Conservation (phyloP, 2,113 vertebrate genomes). For the Chlorodrepanis virens region DNA sequence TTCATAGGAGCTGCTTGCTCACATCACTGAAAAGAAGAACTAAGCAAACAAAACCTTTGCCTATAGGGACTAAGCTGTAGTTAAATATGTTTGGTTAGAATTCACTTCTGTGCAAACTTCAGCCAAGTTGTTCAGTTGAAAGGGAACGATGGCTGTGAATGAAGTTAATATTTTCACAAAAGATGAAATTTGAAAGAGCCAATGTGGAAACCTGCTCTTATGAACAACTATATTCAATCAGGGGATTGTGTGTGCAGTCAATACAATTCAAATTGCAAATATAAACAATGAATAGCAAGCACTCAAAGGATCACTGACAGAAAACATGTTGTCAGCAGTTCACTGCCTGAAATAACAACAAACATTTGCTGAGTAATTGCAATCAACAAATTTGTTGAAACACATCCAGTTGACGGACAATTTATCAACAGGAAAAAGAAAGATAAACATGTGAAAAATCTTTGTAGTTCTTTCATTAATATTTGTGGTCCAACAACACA, state of each 20-base stretch:
- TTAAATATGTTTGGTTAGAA: not conserved
- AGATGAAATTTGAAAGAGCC: not conserved
- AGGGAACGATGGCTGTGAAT: not conserved
- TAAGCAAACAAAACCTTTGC: not conserved
- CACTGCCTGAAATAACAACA: not conserved
- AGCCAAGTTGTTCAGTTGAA: not conserved
- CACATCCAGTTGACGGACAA: not conserved
- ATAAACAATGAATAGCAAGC: not conserved
- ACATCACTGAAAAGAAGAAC: not conserved
- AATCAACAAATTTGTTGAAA: not conserved
- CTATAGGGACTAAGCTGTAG: not conserved
- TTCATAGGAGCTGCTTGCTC: not conserved
- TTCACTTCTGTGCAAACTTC: not conserved
- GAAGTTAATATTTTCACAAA: not conserved
- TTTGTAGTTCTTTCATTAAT: not conserved
- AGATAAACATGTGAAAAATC: not conserved
- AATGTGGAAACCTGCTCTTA: not conserved
- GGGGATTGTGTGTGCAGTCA: not conserved
- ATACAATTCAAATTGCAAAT: not conserved
- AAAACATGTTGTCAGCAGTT: not conserved
- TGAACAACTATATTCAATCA: not conserved
- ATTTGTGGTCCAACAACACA: not conserved
- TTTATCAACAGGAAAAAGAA: not conserved
- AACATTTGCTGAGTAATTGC: conserved; percentile 27
- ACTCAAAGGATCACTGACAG: not conserved